Conservation (phyloP, 2,888 invertebrate genomes). For the Bimastos eiseni region DNA sequence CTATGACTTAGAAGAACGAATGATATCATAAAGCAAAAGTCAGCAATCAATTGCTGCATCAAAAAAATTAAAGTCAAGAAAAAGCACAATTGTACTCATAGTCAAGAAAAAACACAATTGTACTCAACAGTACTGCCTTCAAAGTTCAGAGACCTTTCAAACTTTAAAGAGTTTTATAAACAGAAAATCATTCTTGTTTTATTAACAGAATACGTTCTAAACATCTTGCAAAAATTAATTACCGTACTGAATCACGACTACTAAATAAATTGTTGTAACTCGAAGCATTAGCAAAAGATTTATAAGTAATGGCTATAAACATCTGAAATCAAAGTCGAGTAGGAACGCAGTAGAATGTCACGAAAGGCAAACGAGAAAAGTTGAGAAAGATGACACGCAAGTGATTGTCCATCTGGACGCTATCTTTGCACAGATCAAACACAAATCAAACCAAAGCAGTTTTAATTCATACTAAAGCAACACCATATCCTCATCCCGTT, state of each 20-base stretch:
- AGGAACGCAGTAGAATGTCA: neutral
- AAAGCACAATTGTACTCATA: too few species aligned
- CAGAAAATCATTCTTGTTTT: neutral
- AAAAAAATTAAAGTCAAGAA: too few species aligned
- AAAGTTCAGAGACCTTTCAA: too few species aligned
- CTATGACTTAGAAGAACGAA: too few species aligned
- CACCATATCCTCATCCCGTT: conserved; percentile 3
- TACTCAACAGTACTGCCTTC: too few species aligned
- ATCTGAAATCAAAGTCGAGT: neutral
- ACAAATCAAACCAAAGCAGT: neutral
- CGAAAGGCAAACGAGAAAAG: neutral
- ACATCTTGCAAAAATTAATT: neutral
- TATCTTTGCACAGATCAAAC: neutral
- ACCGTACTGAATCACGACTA: neutral
- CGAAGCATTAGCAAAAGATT: neutral
- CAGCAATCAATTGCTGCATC: too few species aligned
- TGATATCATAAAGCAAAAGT: too few species aligned
- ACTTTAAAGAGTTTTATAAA: neutral
- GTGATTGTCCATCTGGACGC: neutral
- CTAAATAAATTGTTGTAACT: neutral
- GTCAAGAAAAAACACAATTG: too few species aligned
- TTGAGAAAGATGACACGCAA: neutral
- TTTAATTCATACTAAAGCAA: neutral
- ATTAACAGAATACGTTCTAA: neutral
- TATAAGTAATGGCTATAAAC: neutral